Percentiles rank a stretch among this genome's conserved stretches.
Conservation (phyloP, 2,888 invertebrate genomes). For the Temnothorax rugatulus region DNA sequence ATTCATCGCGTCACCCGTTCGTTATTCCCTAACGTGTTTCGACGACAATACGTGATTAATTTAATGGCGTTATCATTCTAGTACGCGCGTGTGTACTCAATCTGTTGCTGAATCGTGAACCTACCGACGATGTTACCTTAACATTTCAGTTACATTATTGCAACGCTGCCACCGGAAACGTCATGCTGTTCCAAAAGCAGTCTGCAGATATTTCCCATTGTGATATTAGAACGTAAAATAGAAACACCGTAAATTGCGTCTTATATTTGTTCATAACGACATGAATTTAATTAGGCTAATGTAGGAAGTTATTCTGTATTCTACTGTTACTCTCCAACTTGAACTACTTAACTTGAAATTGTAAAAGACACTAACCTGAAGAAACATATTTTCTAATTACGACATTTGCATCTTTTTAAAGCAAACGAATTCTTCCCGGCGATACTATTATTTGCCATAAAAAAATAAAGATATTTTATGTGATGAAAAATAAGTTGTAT, state of each 20-base stretch:
- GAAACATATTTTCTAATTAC: slow-evolving; percentile 11
- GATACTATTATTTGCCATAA: background rate
- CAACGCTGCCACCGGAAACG: background rate
- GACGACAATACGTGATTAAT: slow-evolving; percentile 46
- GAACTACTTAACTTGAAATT: background rate
- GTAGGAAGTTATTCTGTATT: background rate
- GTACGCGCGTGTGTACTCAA: slow-evolving; percentile 21
- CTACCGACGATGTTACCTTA: slow-evolving; percentile 1
- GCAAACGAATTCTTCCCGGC: background rate
- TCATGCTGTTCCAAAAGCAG: background rate
- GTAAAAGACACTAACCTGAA: background rate
- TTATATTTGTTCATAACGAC: background rate
- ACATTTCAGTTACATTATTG: slow-evolving; percentile 13
- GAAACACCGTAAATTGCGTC: background rate
- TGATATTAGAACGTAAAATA: background rate
- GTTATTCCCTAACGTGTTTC: slow-evolving; percentile 23
- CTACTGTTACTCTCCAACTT: slow-evolving; percentile 1
- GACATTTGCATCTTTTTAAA: background rate
- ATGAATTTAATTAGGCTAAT: slow-evolving; percentile 8
- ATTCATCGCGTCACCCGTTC: slow-evolving; percentile 8
- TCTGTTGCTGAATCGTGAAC: slow-evolving; percentile 29
- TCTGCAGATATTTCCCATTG: background rate
- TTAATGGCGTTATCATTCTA: slow-evolving; percentile 45
- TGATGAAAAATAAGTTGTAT: background rate
- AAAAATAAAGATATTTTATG: background rate